Base-by-base conservation (phyloP, 2,113 vertebrate species). In the Peromyscus maniculatus region DNA sequence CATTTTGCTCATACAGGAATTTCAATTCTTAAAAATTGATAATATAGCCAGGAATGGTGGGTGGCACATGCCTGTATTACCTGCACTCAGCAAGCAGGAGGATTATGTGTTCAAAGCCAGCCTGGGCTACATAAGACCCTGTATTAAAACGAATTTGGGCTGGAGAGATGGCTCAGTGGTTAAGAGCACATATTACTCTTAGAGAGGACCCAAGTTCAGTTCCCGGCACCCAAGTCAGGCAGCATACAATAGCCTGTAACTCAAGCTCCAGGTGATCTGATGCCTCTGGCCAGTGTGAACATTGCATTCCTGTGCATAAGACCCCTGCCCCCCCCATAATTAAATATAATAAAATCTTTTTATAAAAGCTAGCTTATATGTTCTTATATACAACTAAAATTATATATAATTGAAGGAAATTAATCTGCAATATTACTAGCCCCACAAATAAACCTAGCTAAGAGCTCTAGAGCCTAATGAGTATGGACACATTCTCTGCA, bases 401-500 rank as follows among this genome's bases (percentile, higher is more conserved):
- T 92, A 62, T 11, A 95, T 72, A 93, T 3, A 75, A 83, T 0
- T 91, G 39, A 97, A 87, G 94, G 78, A 91, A 97, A 80, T 64
- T 57, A 80, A 93, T 62, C n/a, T 83, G 36, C 7, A 28, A 1
- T 57, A 4, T 88, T 93, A 91, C 90, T 66, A 92, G 55, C 4
- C 1, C 24, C 49, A 95, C 12, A 91, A 33, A 49, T 87, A 89
- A 82, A 91, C 62, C 89, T 26, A 91, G 46, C 55, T 86, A n/a
- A n/a, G 28, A 89, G 33, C 21, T 19, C 77, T 49, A 66, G 4
- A 86, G 28, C 7, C 28, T 49, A 87, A 0, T 43, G 22, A 87
- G 84, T 39, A 86, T 5, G 64, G 92, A 49, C 67, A 77, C 24
- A 91, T 46, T 9, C 69, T 87, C 1, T 13, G 33, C 49, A 62